A percentile compares a stretch with the other conserved stretches of the same genome.
These are phyloP conservation scores for Teleogryllus occipitalis DNA, from an alignment of 1,140 invertebrate genomes.

Conservation along the genomic window DNA sequence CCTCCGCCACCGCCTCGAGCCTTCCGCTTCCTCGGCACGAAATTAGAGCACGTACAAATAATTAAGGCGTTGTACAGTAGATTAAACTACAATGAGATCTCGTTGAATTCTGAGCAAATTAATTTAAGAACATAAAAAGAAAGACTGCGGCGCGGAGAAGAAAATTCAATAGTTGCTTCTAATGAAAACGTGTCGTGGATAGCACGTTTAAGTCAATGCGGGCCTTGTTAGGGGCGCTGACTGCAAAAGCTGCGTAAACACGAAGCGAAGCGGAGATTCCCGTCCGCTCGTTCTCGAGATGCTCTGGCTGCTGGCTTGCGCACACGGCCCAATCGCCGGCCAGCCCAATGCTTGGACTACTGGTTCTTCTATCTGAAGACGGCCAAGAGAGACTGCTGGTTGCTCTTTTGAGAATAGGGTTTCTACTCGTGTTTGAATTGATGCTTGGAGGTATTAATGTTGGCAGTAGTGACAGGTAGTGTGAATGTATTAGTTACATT, in stretches of 20 bases:
- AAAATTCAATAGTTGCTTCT: not conserved
- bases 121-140: not conserved
- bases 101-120: not conserved
- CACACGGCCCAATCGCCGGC: too few relatives aligned
- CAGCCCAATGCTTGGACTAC: too few relatives aligned
- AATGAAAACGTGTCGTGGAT: not conserved
- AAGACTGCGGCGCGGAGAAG: not conserved
- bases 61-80: conserved; percentile 1
- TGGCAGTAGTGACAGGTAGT: too few relatives aligned
- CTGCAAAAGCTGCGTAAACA: not conserved
- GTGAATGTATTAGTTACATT: too few relatives aligned
- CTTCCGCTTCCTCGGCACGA: not conserved
- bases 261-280: too few relatives aligned
- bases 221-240: not conserved
- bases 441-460: too few relatives aligned
- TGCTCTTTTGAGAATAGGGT: too few relatives aligned
- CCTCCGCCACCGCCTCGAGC: not conserved
- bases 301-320: too few relatives aligned
- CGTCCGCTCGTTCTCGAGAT: too few relatives aligned
- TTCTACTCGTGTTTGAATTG: too few relatives aligned
- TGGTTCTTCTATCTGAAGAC: too few relatives aligned
- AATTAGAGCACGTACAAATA: conserved; percentile 5
- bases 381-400: too few relatives aligned
- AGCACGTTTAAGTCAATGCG: not conserved
- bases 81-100: conserved; percentile 1